Percentiles rank a stretch among this genome's conserved stretches.
Evolutionary conservation across 2,113 vertebrate species (phyloP).

Genomic region (Apodemus speciosus): DNA sequence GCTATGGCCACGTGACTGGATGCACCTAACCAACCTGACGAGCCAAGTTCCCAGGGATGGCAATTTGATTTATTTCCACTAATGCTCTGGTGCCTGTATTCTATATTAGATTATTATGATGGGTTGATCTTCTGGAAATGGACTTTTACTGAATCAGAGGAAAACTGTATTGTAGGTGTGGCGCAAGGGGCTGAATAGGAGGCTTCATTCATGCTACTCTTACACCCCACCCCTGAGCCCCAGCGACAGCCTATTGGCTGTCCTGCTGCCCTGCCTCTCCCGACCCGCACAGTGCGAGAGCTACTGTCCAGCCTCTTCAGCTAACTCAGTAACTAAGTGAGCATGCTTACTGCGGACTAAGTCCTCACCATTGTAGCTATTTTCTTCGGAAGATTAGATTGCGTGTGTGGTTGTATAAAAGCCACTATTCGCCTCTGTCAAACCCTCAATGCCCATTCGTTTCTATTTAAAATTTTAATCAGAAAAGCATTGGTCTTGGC

Average conservation of each 20-base stretch:
- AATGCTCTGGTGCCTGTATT: constrained; percentile 9
- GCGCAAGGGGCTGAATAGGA: background rate
- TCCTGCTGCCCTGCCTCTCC: background rate
- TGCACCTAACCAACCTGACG: background rate
- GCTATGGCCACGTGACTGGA: background rate
- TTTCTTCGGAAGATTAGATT: constrained; percentile 21
- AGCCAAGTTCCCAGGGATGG: background rate
- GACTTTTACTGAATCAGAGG: constrained; percentile 7
- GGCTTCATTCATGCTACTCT: background rate
- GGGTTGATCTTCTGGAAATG: constrained; percentile 15
- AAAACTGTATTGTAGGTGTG: background rate
- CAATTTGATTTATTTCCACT: background rate
- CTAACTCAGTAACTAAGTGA: constrained; percentile 13
- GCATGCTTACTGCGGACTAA: background rate
- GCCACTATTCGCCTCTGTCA: constrained; percentile 1
- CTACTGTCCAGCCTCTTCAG: background rate
- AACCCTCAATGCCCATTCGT: background rate
- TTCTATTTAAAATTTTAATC: constrained; percentile 11
- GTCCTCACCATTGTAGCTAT: background rate
- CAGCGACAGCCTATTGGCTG: background rate
- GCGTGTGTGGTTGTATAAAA: background rate
- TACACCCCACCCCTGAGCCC: too few species aligned
- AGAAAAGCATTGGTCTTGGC: background rate
- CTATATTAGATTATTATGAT: constrained; percentile 36
- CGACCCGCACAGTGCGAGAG: background rate